phyloP scores from a whole-genome alignment of 2,113 vertebrate species.

The Xiphorhynchus elegans region DNA sequence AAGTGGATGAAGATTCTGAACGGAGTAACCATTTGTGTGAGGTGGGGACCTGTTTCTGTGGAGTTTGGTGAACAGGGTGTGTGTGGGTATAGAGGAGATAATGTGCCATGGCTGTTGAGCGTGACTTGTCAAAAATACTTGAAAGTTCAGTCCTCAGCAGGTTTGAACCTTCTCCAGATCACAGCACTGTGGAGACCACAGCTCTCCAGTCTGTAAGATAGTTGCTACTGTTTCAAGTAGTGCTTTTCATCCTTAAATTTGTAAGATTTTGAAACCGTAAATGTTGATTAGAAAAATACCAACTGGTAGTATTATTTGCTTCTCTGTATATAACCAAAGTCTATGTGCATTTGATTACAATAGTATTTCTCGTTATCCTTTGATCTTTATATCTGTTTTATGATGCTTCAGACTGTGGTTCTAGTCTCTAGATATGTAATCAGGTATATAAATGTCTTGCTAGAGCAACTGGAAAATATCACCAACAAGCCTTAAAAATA shows the following conservation, averaged over 20 bases:
- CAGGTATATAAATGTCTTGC: neutral
- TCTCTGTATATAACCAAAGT: neutral
- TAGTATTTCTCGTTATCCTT: neutral
- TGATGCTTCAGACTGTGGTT: neutral
- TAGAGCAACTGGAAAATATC: neutral
- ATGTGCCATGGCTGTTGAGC: fast-evolving
- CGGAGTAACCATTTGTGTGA: neutral
- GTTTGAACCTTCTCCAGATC: neutral
- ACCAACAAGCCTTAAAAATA: neutral
- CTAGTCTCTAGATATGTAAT: neutral
- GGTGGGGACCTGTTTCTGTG: neutral
- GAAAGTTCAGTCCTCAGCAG: neutral
- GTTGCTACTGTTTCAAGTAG: neutral
- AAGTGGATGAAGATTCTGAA: neutral
- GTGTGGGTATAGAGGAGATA: neutral
- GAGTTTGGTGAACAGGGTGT: neutral
- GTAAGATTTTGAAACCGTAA: neutral
- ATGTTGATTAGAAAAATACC: neutral
- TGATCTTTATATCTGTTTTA: neutral
- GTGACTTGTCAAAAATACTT: neutral
- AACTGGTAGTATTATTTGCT: neutral
- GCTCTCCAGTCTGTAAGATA: neutral
- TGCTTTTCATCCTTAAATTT: neutral
- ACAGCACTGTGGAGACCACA: neutral
- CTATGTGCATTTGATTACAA: neutral